Base-by-base conservation (phyloP, 2,888 invertebrate species). In the Cordilura impudica region DNA sequence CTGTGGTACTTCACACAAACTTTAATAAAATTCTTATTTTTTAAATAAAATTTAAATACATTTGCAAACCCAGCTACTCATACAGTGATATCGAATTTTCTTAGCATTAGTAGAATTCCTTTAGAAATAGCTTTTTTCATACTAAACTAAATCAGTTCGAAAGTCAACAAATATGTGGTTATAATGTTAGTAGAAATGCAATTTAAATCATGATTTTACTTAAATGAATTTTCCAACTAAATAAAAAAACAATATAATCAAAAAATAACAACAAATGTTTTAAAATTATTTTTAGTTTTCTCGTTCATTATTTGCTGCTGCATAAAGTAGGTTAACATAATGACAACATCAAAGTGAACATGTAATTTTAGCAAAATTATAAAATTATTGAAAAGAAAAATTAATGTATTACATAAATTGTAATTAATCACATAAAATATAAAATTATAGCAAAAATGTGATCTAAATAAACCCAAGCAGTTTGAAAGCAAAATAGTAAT, bases 321-420 rank as follows among this genome's bases (percentile, higher is more conserved):
- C 29, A 18, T 23, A 78, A 78, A 78, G 66, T 78, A 61, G 78
- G 78, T 78, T 78, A 78, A 70, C 60, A 53, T 47, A 16, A 73
- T 81, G 72, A 77, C 77, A 58, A 81, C 73, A 81, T 74, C 21
- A 23, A 65, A 71, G 70, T 70, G 73, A 78, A 74, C 78, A 76
- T 58, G 72, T 78, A 74, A 61, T 76, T 73, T 73, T 69, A 67
- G 21, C 16, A 45, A 56, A 26, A 19, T 3, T n/a, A 60, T 61
- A 31, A 61, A 49, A 16, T 35, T 19, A 16, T 18, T 35, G 47
- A 10, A 49, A 58, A 70, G 8, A 47, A 51, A 75, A 67, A 58
- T 21, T n/a, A n/a, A 26, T 4, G 45, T 45, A 53, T 19, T 12
- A 16, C n/a, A n/a, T n/a, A n/a, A n/a, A n/a, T n/a, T n/a, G n/a